phyloP scores from a whole-genome alignment of 2,797 vertebrate species.

The Heliangelus exortis region DNA sequence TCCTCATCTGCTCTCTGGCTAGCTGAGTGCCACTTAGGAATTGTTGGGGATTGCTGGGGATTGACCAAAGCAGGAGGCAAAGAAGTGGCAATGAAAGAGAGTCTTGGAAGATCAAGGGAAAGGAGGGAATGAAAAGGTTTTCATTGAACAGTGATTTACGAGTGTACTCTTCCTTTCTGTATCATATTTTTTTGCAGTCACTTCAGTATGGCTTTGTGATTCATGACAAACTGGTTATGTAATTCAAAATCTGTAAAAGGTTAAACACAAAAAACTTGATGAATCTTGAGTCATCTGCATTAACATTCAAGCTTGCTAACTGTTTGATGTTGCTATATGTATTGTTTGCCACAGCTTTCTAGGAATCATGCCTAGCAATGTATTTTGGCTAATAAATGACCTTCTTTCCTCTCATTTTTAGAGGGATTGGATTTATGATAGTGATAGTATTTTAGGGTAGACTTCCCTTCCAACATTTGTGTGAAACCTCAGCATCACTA shows the following conservation, averaged over 20 bases:
- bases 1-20: background rate
- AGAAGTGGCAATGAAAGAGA: background rate
- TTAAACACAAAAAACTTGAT: conserved; percentile 61
- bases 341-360: conserved; percentile 2
- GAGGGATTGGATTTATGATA: background rate
- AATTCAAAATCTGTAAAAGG: conserved; percentile 66
- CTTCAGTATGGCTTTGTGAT: conserved; percentile 54
- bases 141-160: background rate
- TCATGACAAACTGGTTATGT: conserved; percentile 66
- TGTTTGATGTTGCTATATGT: background rate
- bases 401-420: background rate
- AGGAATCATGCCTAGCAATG: background rate
- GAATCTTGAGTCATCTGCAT: conserved; percentile 63
- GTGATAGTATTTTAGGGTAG: conserved; percentile 9
- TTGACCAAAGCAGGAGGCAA: background rate
- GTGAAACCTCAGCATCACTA: background rate
- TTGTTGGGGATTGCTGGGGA: background rate
- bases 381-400: background rate
- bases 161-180: background rate
- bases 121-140: conserved; percentile 22
- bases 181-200: background rate
- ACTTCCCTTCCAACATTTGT: conserved; percentile 19
- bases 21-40: background rate
- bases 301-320: conserved; percentile 47
- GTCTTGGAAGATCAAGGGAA: background rate